Percentiles rank a stretch among this genome's conserved stretches.
Conservation (phyloP, 2,888 invertebrate genomes). For the Neuroscelio doddi region DNA sequence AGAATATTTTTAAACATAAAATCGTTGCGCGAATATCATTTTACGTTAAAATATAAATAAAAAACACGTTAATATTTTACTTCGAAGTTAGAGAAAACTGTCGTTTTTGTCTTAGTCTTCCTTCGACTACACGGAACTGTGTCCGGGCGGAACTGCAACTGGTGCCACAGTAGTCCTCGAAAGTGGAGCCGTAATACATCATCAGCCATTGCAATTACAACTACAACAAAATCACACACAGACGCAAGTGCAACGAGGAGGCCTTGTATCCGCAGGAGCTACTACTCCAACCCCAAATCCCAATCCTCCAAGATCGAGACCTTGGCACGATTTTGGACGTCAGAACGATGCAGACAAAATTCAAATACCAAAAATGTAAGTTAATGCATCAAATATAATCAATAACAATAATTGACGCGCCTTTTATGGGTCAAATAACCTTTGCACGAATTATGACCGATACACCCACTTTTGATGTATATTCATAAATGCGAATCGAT, state of each 20-base stretch:
- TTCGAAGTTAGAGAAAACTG: too few species aligned
- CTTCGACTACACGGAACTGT: slow-evolving; percentile 94
- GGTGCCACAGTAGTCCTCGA: slow-evolving; percentile 74
- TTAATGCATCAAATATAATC: too few species aligned
- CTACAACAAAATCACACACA: slow-evolving; percentile 74
- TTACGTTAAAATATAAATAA: too few species aligned
- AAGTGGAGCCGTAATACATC: slow-evolving; percentile 73
- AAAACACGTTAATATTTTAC: too few species aligned
- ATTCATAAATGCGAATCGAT: too few species aligned
- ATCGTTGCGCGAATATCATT: too few species aligned
- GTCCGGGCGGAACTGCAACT: slow-evolving; percentile 75
- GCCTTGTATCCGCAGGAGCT: slow-evolving; percentile 62
- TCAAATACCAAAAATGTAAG: slow-evolving; percentile 98
- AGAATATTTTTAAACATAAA: too few species aligned
- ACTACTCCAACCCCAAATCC: slow-evolving; percentile 65
- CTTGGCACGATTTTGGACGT: slow-evolving; percentile 95
- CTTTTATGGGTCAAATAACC: too few species aligned
- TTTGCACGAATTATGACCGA: too few species aligned
- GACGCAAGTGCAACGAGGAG: slow-evolving; percentile 75
- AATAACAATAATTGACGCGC: too few species aligned
- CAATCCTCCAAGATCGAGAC: slow-evolving; percentile 80
- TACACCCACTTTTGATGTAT: too few species aligned
- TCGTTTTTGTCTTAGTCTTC: slow-evolving; percentile 76
- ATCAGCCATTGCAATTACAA: slow-evolving; percentile 73
- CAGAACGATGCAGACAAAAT: slow-evolving; percentile 97